Percentiles rank a stretch among this genome's conserved stretches.
phyloP scores from a whole-genome alignment of 2,888 invertebrate species.

The Drosophila multiciliata region DNA sequence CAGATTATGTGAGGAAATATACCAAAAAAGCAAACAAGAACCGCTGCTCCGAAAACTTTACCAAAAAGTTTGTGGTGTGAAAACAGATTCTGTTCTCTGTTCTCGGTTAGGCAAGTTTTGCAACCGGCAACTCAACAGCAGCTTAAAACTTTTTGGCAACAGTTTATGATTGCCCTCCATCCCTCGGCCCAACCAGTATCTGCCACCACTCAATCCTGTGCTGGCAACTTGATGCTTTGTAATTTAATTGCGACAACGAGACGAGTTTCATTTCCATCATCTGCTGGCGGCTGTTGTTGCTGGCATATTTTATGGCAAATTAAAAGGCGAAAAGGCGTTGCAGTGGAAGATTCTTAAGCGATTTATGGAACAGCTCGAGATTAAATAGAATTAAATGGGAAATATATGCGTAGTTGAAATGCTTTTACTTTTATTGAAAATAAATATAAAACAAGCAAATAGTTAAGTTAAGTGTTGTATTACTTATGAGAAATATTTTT shows the following conservation, averaged over 20 bases:
- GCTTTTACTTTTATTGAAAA: constrained; percentile 11
- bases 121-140: constrained; percentile 66
- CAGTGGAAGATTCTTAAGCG: constrained; percentile 57
- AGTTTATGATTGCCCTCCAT: constrained; percentile 49
- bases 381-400: constrained; percentile 23
- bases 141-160: constrained; percentile 79
- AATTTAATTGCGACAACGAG: constrained; percentile 73
- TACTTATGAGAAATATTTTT: not conserved
- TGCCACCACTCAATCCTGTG: constrained; percentile 1
- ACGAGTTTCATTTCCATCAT: constrained; percentile 45
- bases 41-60: constrained; percentile 51
- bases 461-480: not conserved
- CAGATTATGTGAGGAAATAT: constrained; percentile 64
- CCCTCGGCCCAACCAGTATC: not conserved
- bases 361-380: constrained; percentile 17
- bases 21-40: constrained; percentile 52
- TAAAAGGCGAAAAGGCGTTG: constrained; percentile 70
- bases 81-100: constrained; percentile 43
- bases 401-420: constrained; percentile 39
- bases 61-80: constrained; percentile 63
- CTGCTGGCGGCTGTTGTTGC: constrained; percentile 46
- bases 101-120: constrained; percentile 41
- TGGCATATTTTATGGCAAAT: constrained; percentile 74
- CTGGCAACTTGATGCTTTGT: constrained; percentile 45
- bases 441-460: not conserved